Evolutionary conservation across 2,888 invertebrate species (phyloP).

Genomic region (Pandemis heparana): DNA sequence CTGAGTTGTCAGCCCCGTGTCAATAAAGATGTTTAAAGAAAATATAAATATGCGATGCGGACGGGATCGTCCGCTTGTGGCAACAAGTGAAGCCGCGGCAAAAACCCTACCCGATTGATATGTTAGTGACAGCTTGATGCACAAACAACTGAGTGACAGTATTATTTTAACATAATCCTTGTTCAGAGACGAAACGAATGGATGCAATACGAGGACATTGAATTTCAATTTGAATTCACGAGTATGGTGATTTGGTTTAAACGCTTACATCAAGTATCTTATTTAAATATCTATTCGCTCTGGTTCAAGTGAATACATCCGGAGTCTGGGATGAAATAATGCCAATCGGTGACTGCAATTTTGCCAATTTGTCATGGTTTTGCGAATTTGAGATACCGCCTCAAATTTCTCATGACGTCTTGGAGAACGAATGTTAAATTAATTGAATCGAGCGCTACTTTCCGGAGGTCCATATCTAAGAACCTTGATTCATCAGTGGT

Average conservation of each 20-base stretch:
- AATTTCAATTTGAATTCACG: conserved; percentile 79
- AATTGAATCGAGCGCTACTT: no score
- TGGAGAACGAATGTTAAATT: background rate
- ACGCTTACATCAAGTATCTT: conserved; percentile 67
- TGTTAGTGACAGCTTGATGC: conserved; percentile 83
- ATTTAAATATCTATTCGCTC: conserved; percentile 64
- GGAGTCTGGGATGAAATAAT: conserved; percentile 41
- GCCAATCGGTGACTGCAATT: conserved; percentile 40
- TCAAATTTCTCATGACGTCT: background rate
- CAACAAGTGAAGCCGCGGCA: conserved; percentile 72
- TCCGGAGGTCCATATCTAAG: no score
- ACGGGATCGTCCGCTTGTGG: conserved; percentile 62
- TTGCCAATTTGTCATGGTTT: conserved; percentile 38
- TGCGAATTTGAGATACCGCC: conserved; percentile 13
- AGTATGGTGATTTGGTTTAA: conserved; percentile 76
- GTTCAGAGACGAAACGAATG: conserved; percentile 78
- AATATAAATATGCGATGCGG: conserved; percentile 77
- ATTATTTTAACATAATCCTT: conserved; percentile 85
- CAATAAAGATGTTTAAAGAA: conserved; percentile 82
- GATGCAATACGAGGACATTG: conserved; percentile 78
- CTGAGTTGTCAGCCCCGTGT: conserved; percentile 75
- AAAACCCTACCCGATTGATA: conserved; percentile 81
- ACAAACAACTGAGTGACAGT: conserved; percentile 81
- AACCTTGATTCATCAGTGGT: no score
- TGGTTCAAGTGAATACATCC: conserved; percentile 42